phyloP scores from a whole-genome alignment of 2,888 invertebrate genomes.

The Empis livida region DNA sequence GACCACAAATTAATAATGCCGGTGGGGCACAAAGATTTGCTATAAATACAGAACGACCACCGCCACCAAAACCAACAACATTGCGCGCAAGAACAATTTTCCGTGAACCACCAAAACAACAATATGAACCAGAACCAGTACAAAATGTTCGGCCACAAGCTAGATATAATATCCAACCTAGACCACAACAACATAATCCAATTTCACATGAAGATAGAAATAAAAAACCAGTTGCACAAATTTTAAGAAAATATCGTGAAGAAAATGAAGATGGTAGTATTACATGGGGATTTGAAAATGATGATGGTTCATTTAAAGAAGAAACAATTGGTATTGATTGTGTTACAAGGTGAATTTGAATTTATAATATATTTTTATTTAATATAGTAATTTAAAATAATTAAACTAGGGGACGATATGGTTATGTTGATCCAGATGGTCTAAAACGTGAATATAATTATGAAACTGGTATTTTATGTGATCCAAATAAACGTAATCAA shows the following conservation, averaged over 20 bases:
- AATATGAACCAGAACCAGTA: constrained; percentile 11
- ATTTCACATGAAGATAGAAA: constrained; percentile 25
- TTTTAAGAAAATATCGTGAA: constrained; percentile 56
- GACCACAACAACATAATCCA: constrained; percentile 24
- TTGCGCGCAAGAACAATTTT: constrained; percentile 9
- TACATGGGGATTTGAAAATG: constrained; percentile 80
- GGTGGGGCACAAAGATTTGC: constrained; percentile 23
- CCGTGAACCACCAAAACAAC: constrained; percentile 13
- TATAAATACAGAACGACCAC: constrained; percentile 20
- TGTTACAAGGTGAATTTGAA: constrained; percentile 40
- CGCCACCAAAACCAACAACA: constrained; percentile 10
- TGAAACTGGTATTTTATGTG: constrained; percentile 61
- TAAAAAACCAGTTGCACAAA: constrained; percentile 60
- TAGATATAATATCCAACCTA: constrained; percentile 27
- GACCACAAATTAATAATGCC: constrained; percentile 6
- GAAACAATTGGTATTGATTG: constrained; percentile 70
- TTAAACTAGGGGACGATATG: constrained; percentile 55
- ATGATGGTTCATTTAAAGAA: constrained; percentile 77
- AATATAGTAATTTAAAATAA: no score
- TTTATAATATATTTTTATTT: neutral
- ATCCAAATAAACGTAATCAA: constrained; percentile 37
- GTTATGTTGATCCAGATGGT: constrained; percentile 75
- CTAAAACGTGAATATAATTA: constrained; percentile 69
- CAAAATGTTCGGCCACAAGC: constrained; percentile 38
- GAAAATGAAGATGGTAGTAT: constrained; percentile 65